Evolutionary conservation across 2,888 invertebrate genomes (phyloP).

Genomic region (Matsumyia berberina): DNA sequence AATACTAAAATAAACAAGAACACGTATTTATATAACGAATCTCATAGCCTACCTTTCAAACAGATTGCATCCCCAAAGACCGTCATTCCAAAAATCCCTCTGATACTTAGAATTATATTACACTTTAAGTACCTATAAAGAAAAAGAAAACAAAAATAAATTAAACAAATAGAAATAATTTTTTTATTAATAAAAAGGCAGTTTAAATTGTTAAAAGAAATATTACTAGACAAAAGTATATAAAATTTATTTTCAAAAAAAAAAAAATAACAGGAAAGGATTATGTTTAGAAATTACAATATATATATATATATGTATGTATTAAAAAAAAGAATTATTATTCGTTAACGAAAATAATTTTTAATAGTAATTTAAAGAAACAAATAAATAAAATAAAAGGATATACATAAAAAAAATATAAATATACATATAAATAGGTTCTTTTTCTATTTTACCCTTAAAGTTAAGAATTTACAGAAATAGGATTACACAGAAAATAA

Average conservation of each 20-base stretch:
- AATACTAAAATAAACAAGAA: too few species aligned
- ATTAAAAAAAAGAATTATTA: slow-evolving; percentile 33
- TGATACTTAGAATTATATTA: slow-evolving; percentile 46
- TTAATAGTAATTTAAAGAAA: slow-evolving; percentile 59
- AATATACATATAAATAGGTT: slow-evolving; percentile 62
- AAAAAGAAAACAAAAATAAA: not conserved
- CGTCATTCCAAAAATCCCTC: not conserved
- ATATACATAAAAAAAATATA: slow-evolving; percentile 60
- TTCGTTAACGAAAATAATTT: slow-evolving; percentile 50
- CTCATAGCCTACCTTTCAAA: too few species aligned
- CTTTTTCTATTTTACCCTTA: slow-evolving; percentile 75
- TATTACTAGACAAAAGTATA: slow-evolving; percentile 38
- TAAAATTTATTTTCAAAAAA: slow-evolving; percentile 55
- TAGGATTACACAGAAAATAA: slow-evolving; percentile 64
- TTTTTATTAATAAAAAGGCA: slow-evolving; percentile 34
- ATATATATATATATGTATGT: slow-evolving; percentile 28
- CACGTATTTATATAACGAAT: too few species aligned
- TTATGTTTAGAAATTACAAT: slow-evolving; percentile 20
- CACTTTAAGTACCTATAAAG: slow-evolving; percentile 73
- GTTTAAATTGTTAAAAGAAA: slow-evolving; percentile 32
- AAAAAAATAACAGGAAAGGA: slow-evolving; percentile 22
- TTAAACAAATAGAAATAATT: slow-evolving; percentile 29
- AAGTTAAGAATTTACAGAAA: slow-evolving; percentile 66
- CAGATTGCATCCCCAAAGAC: not conserved
- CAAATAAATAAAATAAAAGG: slow-evolving; percentile 51